These are phyloP conservation scores for Phalanger gymnotis DNA, from an alignment of 2,797 vertebrate genomes.

Conservation along the genomic window DNA sequence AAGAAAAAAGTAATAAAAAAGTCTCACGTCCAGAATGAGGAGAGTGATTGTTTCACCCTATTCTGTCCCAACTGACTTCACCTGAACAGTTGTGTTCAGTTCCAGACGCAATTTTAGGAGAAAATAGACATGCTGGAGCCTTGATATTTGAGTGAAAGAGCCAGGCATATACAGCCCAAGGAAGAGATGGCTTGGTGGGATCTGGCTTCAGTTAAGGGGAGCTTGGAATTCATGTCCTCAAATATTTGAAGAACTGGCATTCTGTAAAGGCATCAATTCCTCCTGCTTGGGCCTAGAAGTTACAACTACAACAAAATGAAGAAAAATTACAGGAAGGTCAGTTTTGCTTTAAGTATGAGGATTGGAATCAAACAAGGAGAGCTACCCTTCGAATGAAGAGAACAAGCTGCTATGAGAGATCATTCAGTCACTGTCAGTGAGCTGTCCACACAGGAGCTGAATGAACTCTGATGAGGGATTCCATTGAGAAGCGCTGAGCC, in stretches of 20 bases:
- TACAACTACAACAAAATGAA: neutral
- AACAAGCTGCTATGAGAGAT: neutral
- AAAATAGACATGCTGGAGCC: neutral
- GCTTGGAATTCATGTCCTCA: neutral
- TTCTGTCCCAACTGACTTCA: neutral
- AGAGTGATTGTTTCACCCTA: neutral
- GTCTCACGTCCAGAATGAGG: neutral
- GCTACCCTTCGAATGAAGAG: neutral
- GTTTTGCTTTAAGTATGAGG: neutral
- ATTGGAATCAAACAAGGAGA: neutral
- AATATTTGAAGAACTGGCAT: neutral
- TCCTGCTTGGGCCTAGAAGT: neutral
- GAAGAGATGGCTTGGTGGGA: neutral
- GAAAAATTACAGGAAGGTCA: neutral
- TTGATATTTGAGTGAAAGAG: neutral
- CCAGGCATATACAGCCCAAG: neutral
- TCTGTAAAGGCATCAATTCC: neutral
- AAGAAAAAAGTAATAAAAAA: too few relatives aligned
- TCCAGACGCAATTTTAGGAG: neutral
- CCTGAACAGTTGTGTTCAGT: neutral
- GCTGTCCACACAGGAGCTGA: neutral
- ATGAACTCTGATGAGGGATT: neutral
- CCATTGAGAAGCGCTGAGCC: neutral
- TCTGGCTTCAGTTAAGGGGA: neutral
- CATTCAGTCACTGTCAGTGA: neutral